These are phyloP conservation scores for Crocuta crocuta DNA, from an alignment of 2,113 vertebrate genomes.

Conservation along the genomic window DNA sequence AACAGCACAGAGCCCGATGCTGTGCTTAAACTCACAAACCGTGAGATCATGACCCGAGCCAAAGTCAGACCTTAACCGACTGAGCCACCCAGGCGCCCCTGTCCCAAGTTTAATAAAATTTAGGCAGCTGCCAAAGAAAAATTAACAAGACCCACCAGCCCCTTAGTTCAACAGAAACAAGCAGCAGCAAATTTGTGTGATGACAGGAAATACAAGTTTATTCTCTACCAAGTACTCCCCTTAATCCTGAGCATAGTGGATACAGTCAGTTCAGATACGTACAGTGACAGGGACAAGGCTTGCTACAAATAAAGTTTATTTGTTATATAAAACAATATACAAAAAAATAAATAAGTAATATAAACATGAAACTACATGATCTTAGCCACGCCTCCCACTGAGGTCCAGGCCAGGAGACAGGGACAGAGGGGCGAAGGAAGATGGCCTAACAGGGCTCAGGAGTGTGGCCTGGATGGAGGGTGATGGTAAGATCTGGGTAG, in stretches of 20 bases:
- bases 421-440: background rate
- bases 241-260: background rate
- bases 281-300: rapidly evolving
- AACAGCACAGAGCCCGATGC: no score
- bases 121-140: background rate
- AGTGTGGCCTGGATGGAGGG: background rate
- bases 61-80: no score
- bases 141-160: background rate
- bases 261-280: background rate
- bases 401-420: background rate
- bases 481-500: background rate
- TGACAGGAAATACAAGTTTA: constrained; percentile 26
- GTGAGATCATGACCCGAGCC: no score
- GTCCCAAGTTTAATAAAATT: background rate
- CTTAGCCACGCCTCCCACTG: constrained; percentile 21
- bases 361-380: background rate
- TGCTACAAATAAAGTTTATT: constrained; percentile 71
- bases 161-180: background rate
- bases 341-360: constrained; percentile 52
- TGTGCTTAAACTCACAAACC: no score
- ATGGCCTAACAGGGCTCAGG: background rate
- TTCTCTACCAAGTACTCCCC: background rate
- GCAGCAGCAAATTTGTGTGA: background rate
- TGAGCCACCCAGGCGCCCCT: background rate
- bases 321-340: background rate